Percentiles rank a stretch among this genome's conserved stretches.
phyloP scores from a whole-genome alignment of 2,113 vertebrate genomes.

The Chiloscyllium plagiosum region DNA sequence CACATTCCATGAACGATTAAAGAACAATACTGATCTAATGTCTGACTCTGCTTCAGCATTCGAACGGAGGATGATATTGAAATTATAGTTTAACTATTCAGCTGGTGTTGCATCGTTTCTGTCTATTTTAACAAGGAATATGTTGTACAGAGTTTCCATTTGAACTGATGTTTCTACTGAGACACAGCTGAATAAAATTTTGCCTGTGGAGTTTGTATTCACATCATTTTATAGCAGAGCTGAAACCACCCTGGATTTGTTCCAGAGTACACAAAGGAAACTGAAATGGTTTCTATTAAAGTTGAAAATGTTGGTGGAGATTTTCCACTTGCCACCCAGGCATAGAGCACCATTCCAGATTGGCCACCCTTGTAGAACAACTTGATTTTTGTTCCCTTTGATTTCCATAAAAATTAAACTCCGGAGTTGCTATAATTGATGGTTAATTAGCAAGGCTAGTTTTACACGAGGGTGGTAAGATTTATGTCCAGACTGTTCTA shows the following conservation, averaged over 20 bases:
- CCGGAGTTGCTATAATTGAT: neutral
- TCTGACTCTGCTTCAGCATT: neutral
- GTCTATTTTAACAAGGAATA: neutral
- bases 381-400: neutral
- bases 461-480: neutral
- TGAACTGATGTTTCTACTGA: neutral
- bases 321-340: neutral
- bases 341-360: neutral
- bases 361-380: neutral
- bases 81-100: neutral
- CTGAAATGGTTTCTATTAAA: neutral
- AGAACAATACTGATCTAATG: neutral
- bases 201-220: neutral
- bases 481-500: neutral
- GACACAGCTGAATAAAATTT: neutral
- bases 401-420: neutral
- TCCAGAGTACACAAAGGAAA: neutral
- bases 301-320: neutral
- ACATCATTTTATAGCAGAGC: neutral
- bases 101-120: neutral
- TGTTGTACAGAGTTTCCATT: neutral
- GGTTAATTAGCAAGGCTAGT: neutral
- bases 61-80: neutral
- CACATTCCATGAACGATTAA: no score
- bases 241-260: neutral